Evolutionary conservation across 2,888 invertebrate genomes (phyloP).

Genomic region (Dryocosmus kuriphilus): DNA sequence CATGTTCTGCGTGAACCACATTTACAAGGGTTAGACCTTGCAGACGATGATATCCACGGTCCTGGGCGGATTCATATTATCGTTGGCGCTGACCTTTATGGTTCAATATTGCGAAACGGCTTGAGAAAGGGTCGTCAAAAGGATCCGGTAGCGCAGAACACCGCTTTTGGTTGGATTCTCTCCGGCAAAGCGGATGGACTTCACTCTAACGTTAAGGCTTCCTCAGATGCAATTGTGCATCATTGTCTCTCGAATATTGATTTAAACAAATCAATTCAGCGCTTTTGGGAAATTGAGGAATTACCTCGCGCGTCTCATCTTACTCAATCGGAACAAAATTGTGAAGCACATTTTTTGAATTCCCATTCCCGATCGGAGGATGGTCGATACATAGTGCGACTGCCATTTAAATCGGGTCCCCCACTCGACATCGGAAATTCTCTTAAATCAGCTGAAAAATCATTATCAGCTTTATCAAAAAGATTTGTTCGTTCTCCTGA

Average conservation of each 20-base stretch:
- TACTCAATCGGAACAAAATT: slow-evolving; percentile 8
- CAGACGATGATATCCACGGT: neutral
- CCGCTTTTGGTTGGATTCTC: slow-evolving; percentile 4
- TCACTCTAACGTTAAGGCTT: neutral
- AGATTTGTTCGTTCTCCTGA: neutral
- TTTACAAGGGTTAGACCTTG: neutral
- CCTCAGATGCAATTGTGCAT: no score
- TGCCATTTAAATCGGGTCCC: slow-evolving; percentile 14
- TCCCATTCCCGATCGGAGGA: slow-evolving; percentile 10
- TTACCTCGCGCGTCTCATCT: neutral
- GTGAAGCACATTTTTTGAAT: slow-evolving; percentile 12
- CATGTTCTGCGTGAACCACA: neutral
- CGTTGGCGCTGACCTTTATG: slow-evolving; percentile 13
- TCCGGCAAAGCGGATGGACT: neutral
- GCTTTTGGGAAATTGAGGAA: no score
- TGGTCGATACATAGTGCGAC: slow-evolving; percentile 28
- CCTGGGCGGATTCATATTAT: no score
- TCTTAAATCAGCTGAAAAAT: neutral
- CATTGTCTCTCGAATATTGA: neutral
- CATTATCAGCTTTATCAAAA: neutral
- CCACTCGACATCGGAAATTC: neutral
- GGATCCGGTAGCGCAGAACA: slow-evolving; percentile 20
- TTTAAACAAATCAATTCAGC: neutral
- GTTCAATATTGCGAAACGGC: neutral
- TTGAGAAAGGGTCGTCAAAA: neutral